Conservation (phyloP, 2,797 vertebrate species). For the Octomys mimax region DNA sequence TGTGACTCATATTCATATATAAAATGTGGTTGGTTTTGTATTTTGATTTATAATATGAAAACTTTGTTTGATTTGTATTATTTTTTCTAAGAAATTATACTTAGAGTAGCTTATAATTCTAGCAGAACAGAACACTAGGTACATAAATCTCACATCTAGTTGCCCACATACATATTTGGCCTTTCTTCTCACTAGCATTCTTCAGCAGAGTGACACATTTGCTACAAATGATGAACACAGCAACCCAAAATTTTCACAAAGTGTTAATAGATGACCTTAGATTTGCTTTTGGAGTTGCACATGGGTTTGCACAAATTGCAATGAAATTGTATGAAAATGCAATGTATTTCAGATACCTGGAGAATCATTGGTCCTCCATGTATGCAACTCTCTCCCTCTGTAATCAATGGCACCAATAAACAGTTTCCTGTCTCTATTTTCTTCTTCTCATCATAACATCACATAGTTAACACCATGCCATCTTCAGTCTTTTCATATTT, state of each 20-base stretch:
- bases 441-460: neutral
- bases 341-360: neutral
- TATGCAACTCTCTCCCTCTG: neutral
- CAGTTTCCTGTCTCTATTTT: neutral
- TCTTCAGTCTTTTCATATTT: neutral
- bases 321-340: neutral
- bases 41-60: neutral
- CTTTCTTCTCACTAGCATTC: neutral
- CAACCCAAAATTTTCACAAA: neutral
- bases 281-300: neutral
- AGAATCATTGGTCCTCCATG: neutral
- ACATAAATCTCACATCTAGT: neutral
- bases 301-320: neutral
- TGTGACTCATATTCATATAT: neutral
- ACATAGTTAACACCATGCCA: neutral
- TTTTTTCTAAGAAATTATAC: neutral
- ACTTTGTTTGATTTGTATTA: neutral
- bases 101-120: neutral
- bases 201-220: no score
- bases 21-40: neutral
- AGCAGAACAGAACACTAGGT: no score
- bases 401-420: neutral
- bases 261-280: neutral
- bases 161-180: neutral
- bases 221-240: neutral